These are phyloP conservation scores for Drosophila malerkotliana DNA, from an alignment of 1,140 invertebrate species.

Conservation along the genomic window DNA sequence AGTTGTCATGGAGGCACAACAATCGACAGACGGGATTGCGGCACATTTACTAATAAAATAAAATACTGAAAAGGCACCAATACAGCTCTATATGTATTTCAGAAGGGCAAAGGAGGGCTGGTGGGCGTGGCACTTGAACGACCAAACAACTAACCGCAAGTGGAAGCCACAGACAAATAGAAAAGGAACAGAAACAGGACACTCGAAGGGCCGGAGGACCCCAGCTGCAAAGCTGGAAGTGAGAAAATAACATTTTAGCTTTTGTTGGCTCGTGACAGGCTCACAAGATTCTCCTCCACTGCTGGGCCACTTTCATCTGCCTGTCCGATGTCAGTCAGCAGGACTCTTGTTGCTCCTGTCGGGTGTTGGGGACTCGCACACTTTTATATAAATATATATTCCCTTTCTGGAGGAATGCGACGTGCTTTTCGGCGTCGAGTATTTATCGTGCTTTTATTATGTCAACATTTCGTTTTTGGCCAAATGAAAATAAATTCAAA, in stretches of 20 bases:
- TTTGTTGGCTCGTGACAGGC: conserved; percentile 36
- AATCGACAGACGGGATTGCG: conserved; percentile 36
- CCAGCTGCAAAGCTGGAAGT: conserved; percentile 59
- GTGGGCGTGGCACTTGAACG: conserved; percentile 6
- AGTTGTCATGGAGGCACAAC: conserved; percentile 33
- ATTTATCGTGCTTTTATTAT: conserved; percentile 82
- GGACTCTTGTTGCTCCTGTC: conserved; percentile 41
- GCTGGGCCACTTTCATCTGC: conserved; percentile 27
- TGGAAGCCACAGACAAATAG: conserved; percentile 53
- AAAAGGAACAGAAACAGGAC: conserved; percentile 10
- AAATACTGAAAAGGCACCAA: conserved; percentile 17
- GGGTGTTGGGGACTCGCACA: conserved; percentile 1
- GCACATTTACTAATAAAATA: conserved; percentile 46
- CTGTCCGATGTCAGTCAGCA: conserved; percentile 63
- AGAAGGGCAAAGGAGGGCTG: too few species aligned
- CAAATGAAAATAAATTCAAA: conserved; percentile 83
- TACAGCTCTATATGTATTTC: conserved; percentile 23
- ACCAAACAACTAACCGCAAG: conserved; percentile 75
- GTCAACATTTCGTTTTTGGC: conserved; percentile 69
- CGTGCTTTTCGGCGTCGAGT: conserved; percentile 61
- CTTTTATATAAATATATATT: conserved; percentile 5
- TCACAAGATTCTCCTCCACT: conserved; percentile 23
- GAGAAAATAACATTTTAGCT: conserved; percentile 78
- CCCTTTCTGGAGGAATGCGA: conserved; percentile 15
- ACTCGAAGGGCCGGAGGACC: conserved; percentile 1